Evolutionary conservation across 2,113 vertebrate species (phyloP).

Genomic region (Amblyopsis rosae): DNA sequence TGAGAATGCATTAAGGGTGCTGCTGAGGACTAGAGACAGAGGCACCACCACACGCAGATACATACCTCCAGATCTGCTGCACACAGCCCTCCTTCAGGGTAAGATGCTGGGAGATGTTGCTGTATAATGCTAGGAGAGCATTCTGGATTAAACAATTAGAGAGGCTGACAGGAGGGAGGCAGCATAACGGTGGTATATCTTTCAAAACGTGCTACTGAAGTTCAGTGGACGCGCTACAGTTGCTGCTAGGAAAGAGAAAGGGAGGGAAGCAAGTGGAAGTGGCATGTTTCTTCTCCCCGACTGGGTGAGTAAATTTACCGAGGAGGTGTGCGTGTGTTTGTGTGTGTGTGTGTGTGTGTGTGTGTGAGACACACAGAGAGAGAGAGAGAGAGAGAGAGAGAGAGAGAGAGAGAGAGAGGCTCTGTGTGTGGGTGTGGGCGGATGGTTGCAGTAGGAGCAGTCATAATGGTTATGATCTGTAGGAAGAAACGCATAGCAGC

Average conservation of each 20-base stretch:
- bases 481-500: constrained; percentile 51
- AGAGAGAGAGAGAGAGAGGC: not conserved
- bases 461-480: constrained; percentile 74
- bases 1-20: constrained; percentile 67
- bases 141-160: constrained; percentile 14
- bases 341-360: not conserved
- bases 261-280: constrained; percentile 53
- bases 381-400: no score
- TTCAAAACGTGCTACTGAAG: constrained; percentile 65
- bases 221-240: constrained; percentile 56
- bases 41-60: constrained; percentile 6
- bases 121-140: constrained; percentile 38
- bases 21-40: constrained; percentile 64
- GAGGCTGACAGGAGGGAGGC: not conserved
- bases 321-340: constrained; percentile 23
- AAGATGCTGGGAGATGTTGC: constrained; percentile 50
- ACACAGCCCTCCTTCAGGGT: constrained; percentile 66
- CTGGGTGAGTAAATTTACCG: constrained; percentile 65
- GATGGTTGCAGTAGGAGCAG: constrained; percentile 61
- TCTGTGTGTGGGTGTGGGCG: constrained; percentile 37
- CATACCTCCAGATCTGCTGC: constrained; percentile 59
- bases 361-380: not conserved
- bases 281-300: constrained; percentile 67
- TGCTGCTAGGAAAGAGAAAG: constrained; percentile 38
- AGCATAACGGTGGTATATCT: constrained; percentile 33